Evolutionary conservation across 2,113 vertebrate species (phyloP).

Genomic region (Syngnathus floridae): DNA sequence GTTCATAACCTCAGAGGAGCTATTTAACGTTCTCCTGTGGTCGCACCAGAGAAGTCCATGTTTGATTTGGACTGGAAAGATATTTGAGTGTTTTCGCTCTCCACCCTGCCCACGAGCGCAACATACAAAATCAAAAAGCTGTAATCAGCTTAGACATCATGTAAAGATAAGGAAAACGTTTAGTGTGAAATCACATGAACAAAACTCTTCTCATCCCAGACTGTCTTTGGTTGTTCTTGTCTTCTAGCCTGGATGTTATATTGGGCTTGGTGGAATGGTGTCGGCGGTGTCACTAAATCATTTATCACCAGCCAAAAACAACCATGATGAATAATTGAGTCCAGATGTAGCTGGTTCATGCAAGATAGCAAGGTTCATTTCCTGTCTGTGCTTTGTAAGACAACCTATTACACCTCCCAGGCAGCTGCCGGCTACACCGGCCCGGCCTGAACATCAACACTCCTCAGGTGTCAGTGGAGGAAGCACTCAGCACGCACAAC

Average conservation of each 20-base stretch:
- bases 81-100: constrained; percentile 53
- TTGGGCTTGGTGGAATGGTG: constrained; percentile 75
- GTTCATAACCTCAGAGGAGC: constrained; percentile 94
- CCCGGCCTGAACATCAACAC: constrained; percentile 85
- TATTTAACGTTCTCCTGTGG: constrained; percentile 87
- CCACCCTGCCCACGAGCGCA: constrained; percentile 52
- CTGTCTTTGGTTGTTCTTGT: not conserved
- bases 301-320: constrained; percentile 95
- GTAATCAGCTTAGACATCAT: constrained; percentile 36
- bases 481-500: constrained; percentile 42
- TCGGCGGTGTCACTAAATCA: constrained; percentile 88
- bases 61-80: constrained; percentile 77
- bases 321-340: constrained; percentile 81
- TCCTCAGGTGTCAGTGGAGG: constrained; percentile 65
- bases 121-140: constrained; percentile 30
- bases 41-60: constrained; percentile 83
- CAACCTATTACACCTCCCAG: constrained; percentile 93
- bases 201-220: not conserved
- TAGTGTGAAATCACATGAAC: constrained; percentile 44
- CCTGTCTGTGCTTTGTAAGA: constrained; percentile 95
- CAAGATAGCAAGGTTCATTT: constrained; percentile 97
- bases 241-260: constrained; percentile 46
- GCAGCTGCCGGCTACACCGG: constrained; percentile 78
- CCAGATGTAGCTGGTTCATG: constrained; percentile 93
- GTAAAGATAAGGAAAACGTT: constrained; percentile 53